These are phyloP conservation scores for Patella depressa DNA, from an alignment of 2,888 invertebrate species.

Conservation along the genomic window DNA sequence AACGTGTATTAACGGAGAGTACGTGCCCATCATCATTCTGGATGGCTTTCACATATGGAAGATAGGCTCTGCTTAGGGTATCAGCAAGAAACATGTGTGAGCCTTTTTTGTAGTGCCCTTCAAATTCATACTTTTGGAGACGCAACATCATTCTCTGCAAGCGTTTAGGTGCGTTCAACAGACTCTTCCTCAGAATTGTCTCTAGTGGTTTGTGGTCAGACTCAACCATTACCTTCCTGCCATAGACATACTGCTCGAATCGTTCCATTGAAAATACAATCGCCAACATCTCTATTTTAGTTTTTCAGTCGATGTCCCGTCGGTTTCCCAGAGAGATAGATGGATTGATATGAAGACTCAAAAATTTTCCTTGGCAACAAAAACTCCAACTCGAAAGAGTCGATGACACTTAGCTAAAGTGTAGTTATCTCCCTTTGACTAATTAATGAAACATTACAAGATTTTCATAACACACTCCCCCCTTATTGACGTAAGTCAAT, in stretches of 20 bases:
- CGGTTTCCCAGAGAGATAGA: no score
- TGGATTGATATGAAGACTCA: no score
- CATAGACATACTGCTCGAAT: constrained; percentile 27
- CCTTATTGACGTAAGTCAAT: no score
- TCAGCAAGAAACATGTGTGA: constrained; percentile 30
- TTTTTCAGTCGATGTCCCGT: no score
- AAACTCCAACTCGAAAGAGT: no score
- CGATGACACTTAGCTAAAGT: no score
- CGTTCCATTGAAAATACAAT: constrained; percentile 26
- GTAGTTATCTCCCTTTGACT: no score
- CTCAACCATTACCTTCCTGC: constrained; percentile 24
- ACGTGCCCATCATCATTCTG: constrained; percentile 18
- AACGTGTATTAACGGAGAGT: constrained; percentile 14
- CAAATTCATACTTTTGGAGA: constrained; percentile 30
- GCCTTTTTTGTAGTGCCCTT: constrained; percentile 30
- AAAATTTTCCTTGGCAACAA: no score
- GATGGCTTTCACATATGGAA: neutral
- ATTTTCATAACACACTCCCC: no score
- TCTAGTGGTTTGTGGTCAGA: constrained; percentile 36
- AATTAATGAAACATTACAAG: no score
- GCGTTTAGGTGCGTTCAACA: constrained; percentile 20
- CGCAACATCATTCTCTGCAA: constrained; percentile 27
- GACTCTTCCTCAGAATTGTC: constrained; percentile 23
- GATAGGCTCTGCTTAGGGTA: constrained; percentile 23
- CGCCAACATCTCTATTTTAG: constrained; percentile 21